Percentiles rank a stretch among this genome's conserved stretches.
These are phyloP conservation scores for Casuarius casuarius DNA, from an alignment of 2,113 vertebrate genomes.

Conservation along the genomic window DNA sequence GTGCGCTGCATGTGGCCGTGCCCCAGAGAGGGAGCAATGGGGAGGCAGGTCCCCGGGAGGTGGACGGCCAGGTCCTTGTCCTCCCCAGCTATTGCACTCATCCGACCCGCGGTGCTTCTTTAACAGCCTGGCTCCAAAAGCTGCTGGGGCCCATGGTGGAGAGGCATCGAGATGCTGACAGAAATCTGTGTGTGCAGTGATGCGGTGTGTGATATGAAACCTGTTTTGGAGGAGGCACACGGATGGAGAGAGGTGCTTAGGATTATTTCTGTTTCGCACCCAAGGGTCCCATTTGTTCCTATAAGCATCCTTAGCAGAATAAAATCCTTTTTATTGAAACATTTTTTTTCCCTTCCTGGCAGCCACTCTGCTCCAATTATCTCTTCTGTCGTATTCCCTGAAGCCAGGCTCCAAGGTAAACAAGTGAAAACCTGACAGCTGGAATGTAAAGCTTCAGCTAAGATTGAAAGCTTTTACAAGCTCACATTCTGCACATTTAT, in stretches of 20 bases:
- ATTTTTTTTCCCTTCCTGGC: background rate
- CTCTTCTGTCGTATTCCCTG: background rate
- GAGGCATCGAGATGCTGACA: background rate
- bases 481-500: constrained; percentile 25
- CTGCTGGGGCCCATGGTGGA: rapidly evolving
- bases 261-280: constrained; percentile 33
- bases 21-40: rapidly evolving
- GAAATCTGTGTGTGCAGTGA: rapidly evolving
- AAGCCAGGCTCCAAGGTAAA: constrained; percentile 63
- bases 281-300: constrained; percentile 39
- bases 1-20: too few relatives aligned
- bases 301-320: constrained; percentile 36
- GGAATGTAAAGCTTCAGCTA: constrained; percentile 53
- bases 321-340: constrained; percentile 48
- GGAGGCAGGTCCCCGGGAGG: rapidly evolving
- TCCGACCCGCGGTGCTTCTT: background rate
- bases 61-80: rapidly evolving
- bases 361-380: constrained; percentile 15
- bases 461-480: constrained; percentile 22
- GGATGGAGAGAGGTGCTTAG: background rate
- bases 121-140: background rate
- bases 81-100: background rate
- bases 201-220: constrained; percentile 17
- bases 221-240: background rate
- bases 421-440: constrained; percentile 54